phyloP scores from a whole-genome alignment of 2,797 vertebrate genomes.

The Phoeniculus purpureus region DNA sequence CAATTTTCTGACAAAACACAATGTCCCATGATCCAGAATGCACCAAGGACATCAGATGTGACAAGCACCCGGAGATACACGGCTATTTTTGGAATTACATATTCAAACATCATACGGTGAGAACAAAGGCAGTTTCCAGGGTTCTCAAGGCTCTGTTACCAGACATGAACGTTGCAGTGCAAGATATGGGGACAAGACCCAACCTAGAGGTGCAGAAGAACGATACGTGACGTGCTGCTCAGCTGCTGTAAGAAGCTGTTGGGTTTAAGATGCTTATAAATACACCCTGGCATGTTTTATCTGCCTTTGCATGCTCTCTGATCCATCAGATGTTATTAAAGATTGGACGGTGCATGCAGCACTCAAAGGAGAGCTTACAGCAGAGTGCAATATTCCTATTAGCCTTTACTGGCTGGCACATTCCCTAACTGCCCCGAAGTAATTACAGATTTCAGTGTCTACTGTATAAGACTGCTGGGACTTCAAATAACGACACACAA shows the following conservation, averaged over 20 bases:
- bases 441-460: neutral
- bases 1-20: neutral
- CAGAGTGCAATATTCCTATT: neutral
- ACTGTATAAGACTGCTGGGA: neutral
- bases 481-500: neutral
- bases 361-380: neutral
- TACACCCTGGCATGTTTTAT: neutral
- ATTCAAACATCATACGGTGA: neutral
- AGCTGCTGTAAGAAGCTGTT: neutral
- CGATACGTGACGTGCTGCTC: neutral
- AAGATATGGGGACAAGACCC: neutral
- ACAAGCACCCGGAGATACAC: neutral
- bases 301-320: conserved; percentile 6
- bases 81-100: neutral
- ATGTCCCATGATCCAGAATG: neutral
- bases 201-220: neutral
- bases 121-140: neutral
- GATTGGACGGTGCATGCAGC: neutral
- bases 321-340: neutral
- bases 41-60: neutral
- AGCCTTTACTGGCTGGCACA: neutral
- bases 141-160: neutral
- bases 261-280: neutral
- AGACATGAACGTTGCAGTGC: neutral
- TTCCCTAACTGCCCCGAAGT: neutral